Evolutionary conservation across 2,888 invertebrate species (phyloP).

Genomic region (Rotaria magnacalcarata): DNA sequence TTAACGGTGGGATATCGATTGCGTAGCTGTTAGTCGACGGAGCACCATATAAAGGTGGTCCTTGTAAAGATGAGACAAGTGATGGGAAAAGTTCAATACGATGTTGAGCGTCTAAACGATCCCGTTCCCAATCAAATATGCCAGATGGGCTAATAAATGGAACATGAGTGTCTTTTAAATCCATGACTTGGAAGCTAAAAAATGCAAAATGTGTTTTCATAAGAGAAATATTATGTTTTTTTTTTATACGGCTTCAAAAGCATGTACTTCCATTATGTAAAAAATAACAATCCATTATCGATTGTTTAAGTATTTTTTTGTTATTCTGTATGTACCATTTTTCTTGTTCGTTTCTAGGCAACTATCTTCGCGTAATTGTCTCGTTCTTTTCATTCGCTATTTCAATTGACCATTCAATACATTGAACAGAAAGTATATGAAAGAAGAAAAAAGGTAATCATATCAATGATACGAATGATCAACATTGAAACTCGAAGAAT

Average conservation of each 20-base stretch:
- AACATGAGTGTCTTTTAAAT: neutral
- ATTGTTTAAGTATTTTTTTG: neutral
- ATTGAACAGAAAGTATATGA: neutral
- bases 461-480: too few relatives aligned
- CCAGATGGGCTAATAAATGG: neutral
- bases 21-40: neutral
- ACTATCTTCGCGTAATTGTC: neutral
- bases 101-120: neutral
- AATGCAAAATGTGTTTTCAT: neutral
- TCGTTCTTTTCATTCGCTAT: neutral
- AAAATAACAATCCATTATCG: neutral
- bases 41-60: neutral
- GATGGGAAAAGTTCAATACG: neutral
- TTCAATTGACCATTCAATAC: neutral
- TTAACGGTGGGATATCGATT: neutral
- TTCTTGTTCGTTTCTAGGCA: neutral
- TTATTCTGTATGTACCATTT: neutral
- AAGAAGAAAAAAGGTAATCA: neutral
- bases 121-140: slow-evolving; percentile 10
- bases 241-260: neutral
- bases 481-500: too few relatives aligned
- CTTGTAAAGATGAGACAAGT: neutral
- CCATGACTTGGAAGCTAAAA: neutral
- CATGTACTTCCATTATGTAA: neutral
- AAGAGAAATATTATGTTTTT: neutral